Conservation (phyloP, 2,113 vertebrate genomes). For the Pavo muticus region DNA sequence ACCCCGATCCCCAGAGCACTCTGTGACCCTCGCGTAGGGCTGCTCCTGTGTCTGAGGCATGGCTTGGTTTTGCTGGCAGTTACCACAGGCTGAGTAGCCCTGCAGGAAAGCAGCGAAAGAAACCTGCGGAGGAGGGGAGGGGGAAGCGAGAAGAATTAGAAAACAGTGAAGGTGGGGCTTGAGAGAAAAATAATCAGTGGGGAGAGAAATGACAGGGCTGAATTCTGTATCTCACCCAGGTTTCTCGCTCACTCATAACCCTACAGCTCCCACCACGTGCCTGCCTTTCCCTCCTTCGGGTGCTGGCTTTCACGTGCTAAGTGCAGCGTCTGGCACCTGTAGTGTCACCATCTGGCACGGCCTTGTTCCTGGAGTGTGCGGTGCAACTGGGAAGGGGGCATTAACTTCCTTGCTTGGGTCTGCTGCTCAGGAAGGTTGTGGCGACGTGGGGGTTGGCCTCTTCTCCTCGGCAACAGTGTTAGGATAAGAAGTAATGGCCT, state of each 20-base stretch:
- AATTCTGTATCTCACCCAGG: constrained; percentile 6
- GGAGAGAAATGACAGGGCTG: constrained; percentile 56
- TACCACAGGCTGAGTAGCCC: constrained; percentile 6
- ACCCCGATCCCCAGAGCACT: background rate
- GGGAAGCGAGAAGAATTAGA: background rate
- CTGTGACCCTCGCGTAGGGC: background rate
- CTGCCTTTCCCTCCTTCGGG: background rate
- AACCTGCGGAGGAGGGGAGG: constrained; percentile 1
- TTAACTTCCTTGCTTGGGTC: background rate
- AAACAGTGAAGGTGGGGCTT: constrained; percentile 39
- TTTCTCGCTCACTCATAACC: constrained; percentile 53
- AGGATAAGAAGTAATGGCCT: too few species aligned
- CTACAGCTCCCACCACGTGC: background rate
- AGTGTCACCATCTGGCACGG: background rate
- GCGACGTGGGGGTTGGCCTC: too few species aligned
- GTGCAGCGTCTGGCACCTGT: background rate
- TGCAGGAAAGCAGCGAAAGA: constrained; percentile 21
- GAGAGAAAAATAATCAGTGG: constrained; percentile 28
- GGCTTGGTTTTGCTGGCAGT: background rate
- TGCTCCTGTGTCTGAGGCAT: background rate
- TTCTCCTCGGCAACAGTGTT: too few species aligned
- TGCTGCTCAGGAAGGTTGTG: background rate
- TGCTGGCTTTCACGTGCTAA: background rate
- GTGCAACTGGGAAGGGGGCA: fast-evolving
- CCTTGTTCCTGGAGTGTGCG: background rate